Evolutionary conservation across 2,888 invertebrate genomes (phyloP).

Genomic region (Candidula unifasciata): DNA sequence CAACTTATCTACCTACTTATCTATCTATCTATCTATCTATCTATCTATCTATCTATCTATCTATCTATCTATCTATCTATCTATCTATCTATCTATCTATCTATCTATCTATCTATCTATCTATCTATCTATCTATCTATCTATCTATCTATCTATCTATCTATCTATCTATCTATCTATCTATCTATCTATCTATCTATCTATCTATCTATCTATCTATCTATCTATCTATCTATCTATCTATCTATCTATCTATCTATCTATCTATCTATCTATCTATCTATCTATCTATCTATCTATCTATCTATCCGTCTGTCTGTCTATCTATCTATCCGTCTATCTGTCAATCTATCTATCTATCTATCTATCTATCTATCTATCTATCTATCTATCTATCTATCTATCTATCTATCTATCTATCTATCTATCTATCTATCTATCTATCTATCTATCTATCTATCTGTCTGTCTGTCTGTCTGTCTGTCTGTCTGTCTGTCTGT

Average conservation of each 20-base stretch:
- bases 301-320: too few species aligned
- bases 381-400: too few species aligned
- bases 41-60: conserved; percentile 15
- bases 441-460: too few species aligned
- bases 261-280: not conserved
- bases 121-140: not conserved
- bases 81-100: conserved; percentile 15
- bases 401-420: too few species aligned
- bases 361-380: too few species aligned
- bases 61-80: conserved; percentile 15
- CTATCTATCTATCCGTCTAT: too few species aligned
- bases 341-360: too few species aligned
- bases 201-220: not conserved
- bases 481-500: too few species aligned
- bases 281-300: too few species aligned
- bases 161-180: not conserved
- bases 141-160: not conserved
- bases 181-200: conserved; percentile 10
- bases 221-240: not conserved
- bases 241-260: not conserved
- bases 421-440: not conserved
- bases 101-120: conserved; percentile 15
- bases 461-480: too few species aligned
- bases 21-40: conserved; percentile 15
- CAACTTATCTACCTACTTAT: not conserved